phyloP scores from a whole-genome alignment of 2,888 invertebrate genomes.

The Leptinotarsa peninsularis region DNA sequence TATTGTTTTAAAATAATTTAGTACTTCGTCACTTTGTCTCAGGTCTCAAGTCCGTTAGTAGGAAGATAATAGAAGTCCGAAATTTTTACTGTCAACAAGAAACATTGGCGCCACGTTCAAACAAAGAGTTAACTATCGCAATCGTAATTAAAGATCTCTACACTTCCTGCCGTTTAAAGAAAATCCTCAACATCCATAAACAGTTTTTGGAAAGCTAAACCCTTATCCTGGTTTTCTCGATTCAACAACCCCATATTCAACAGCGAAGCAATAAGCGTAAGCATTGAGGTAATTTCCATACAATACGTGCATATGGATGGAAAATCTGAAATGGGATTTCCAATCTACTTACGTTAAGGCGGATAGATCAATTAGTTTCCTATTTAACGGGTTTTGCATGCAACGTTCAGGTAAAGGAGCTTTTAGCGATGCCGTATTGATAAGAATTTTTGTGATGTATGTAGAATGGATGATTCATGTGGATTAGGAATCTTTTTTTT shows the following conservation, averaged over 20 bases:
- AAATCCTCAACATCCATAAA: neutral
- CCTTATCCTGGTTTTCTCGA: neutral
- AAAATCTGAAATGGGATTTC: slow-evolving; percentile 32
- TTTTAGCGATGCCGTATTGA: slow-evolving; percentile 25
- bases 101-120: too few relatives aligned
- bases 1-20: too few relatives aligned
- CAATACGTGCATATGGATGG: slow-evolving; percentile 30
- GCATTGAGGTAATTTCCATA: slow-evolving; percentile 10
- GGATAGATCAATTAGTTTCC: slow-evolving; percentile 33
- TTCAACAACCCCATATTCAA: slow-evolving; percentile 10
- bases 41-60: too few relatives aligned
- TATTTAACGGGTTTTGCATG: slow-evolving; percentile 30
- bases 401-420: neutral
- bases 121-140: too few relatives aligned
- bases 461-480: neutral
- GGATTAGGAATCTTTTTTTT: neutral
- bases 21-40: too few relatives aligned
- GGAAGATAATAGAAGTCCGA: too few relatives aligned
- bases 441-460: slow-evolving; percentile 4
- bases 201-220: neutral
- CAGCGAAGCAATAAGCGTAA: neutral
- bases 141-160: too few relatives aligned
- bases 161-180: too few relatives aligned
- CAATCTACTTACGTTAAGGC: slow-evolving; percentile 35
- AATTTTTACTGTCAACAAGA: too few relatives aligned